These are phyloP conservation scores for Dicyrtoma fusca DNA, from an alignment of 2,888 invertebrate species.

Conservation along the genomic window DNA sequence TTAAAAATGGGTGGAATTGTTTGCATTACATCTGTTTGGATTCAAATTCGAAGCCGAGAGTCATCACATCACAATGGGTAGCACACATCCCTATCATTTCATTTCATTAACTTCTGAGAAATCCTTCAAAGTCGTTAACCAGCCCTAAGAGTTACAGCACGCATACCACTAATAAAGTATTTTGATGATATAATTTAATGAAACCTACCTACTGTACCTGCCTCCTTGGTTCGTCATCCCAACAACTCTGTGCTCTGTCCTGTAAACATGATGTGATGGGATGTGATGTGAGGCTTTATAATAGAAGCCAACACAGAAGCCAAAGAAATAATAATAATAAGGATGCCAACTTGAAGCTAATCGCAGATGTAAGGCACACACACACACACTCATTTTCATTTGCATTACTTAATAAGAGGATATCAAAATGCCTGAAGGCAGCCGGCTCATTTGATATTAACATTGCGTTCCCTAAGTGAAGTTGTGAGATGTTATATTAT, in stretches of 20 bases:
- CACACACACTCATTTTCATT: not conserved
- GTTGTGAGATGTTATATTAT: not conserved
- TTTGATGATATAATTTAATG: no score
- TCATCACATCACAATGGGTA: not conserved
- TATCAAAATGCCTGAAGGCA: slow-evolving; percentile 37
- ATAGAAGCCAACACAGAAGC: no score
- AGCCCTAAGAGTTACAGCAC: no score
- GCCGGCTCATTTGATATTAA: slow-evolving; percentile 34
- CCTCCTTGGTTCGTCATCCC: no score
- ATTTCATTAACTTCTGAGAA: slow-evolving; percentile 17
- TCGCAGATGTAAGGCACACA: not conserved
- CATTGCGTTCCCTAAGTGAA: not conserved
- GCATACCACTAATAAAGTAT: no score
- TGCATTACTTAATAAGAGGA: slow-evolving; percentile 17
- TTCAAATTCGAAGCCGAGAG: not conserved
- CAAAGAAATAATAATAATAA: no score
- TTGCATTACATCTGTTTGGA: slow-evolving; percentile 26
- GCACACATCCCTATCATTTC: not conserved
- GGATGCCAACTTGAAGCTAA: no score
- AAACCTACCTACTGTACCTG: no score
- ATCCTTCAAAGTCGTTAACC: not conserved
- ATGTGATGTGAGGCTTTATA: no score
- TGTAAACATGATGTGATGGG: no score
- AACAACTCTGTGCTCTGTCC: no score
- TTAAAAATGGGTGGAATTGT: slow-evolving; percentile 36